Percentiles rank a stretch among this genome's conserved stretches.
These are phyloP conservation scores for Danio choprae DNA, from an alignment of 2,797 vertebrate genomes.

Conservation along the genomic window DNA sequence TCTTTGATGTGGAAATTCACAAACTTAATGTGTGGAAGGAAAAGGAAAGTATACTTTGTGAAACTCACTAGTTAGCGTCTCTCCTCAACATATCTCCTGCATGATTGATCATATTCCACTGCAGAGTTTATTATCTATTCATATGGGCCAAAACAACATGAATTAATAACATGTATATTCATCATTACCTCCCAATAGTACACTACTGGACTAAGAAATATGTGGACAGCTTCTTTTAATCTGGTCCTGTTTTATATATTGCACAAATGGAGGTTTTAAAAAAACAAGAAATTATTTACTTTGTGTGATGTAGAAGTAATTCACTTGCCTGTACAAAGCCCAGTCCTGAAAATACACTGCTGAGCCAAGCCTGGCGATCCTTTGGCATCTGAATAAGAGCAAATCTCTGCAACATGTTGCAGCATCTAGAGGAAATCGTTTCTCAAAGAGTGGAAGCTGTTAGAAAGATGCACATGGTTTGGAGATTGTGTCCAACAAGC, in stretches of 20 bases:
- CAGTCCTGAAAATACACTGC: background rate
- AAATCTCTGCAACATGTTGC: background rate
- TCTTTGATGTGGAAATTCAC: conserved; percentile 60
- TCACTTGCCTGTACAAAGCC: background rate
- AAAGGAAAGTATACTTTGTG: conserved; percentile 42
- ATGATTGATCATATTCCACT: conserved; percentile 63
- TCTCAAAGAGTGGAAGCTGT: background rate
- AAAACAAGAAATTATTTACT: background rate
- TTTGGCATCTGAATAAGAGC: background rate
- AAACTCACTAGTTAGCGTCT: conserved; percentile 25
- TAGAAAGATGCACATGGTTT: conserved; percentile 4
- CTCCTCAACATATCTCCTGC: conserved; percentile 42
- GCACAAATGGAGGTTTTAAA: background rate
- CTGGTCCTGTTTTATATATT: background rate
- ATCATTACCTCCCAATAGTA: conserved; percentile 25
- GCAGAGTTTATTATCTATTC: conserved; percentile 67
- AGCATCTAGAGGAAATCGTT: background rate
- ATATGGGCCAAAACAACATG: conserved; percentile 46
- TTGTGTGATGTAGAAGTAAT: conserved; percentile 1
- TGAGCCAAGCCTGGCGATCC: background rate
- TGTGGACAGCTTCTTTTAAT: background rate
- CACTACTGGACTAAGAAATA: background rate
- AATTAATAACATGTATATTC: conserved; percentile 47
- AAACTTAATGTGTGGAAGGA: conserved; percentile 55
- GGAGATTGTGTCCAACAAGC: background rate